Evolutionary conservation across 2,888 invertebrate genomes (phyloP), one percentile per base, ranked within the genome.

Genomic region (Mesodorylaimus sp.): DNA sequence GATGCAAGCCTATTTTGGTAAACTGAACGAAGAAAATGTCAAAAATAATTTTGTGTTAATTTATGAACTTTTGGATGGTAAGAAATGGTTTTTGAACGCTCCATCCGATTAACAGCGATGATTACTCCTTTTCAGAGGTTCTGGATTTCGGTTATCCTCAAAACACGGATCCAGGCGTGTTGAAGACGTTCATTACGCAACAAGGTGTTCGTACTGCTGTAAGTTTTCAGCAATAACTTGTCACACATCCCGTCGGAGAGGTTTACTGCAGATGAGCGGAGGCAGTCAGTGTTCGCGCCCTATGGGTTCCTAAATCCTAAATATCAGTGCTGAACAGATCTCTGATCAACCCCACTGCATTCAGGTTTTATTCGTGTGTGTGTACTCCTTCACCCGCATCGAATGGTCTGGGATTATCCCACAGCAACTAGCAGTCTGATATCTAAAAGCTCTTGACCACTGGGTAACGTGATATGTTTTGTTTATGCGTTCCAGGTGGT

Each of bases 11-110:
- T 99, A 99, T 70, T 99, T 97, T 68, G 97, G 95, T 51, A 97
- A 99, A 74, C 87, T 99, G 56, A 91, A 93, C 0, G 97, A 99
- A 68, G 97, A 99, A 68, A 99, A 97, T 67, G 95, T 99, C 64
- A 99, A 97, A 73, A 99, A 99, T 68, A 99, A 99, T 71, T 99
- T 99, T 73, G 97, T 99, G 21, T 77, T 99, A 25, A 99, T 99
- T 61, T 99, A 99, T 67, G 97, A 99, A 71, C 73, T 99, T 58
- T 76, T 99, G 50, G 97, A 99, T 73, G 89, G 87, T 87, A 70
- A 73, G 70, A 60, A 50, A 51, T 47, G 27, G 21, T 54, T 41
- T 19, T 47, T 39, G 19, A 51, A n/a, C n/a, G n/a, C n/a, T n/a
- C n/a, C n/a, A n/a, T n/a, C n/a, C n/a, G n/a, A n/a, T n/a, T n/a